These are phyloP conservation scores for Schizopygopsis malacanthus DNA, from an alignment of 2,797 vertebrate species.

Conservation along the genomic window DNA sequence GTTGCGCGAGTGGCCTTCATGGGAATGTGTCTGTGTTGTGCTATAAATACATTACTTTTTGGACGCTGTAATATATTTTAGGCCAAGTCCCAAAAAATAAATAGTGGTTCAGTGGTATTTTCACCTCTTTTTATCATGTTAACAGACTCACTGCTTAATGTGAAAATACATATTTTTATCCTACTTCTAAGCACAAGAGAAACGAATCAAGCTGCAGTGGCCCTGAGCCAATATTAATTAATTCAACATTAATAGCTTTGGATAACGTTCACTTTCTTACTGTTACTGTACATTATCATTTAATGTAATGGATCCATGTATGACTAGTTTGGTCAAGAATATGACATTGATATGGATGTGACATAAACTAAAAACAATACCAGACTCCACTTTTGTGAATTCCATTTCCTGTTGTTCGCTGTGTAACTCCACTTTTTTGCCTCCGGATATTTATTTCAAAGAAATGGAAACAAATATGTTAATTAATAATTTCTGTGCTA, in stretches of 20 bases:
- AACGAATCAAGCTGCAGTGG: neutral
- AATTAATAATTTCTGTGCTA: neutral
- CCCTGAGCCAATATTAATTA: neutral
- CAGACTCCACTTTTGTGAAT: neutral
- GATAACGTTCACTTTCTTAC: neutral
- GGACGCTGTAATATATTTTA: neutral
- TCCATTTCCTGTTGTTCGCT: neutral
- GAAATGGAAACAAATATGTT: neutral
- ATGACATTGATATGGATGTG: neutral
- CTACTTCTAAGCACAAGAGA: neutral
- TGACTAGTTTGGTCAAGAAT: neutral
- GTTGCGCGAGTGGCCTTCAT: constrained; percentile 3
- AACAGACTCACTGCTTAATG: neutral
- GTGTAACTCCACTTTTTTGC: neutral
- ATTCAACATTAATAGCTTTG: neutral
- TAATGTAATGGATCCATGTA: neutral
- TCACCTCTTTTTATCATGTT: neutral
- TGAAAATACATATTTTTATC: neutral
- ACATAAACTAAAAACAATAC: neutral
- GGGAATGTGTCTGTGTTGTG: constrained; percentile 30
- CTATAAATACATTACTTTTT: constrained; percentile 31
- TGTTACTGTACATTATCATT: neutral
- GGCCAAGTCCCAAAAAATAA: constrained; percentile 8
- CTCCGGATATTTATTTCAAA: neutral
- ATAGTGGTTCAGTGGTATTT: neutral